Conservation (phyloP, 2,797 vertebrate species). For the Dipus sagitta region DNA sequence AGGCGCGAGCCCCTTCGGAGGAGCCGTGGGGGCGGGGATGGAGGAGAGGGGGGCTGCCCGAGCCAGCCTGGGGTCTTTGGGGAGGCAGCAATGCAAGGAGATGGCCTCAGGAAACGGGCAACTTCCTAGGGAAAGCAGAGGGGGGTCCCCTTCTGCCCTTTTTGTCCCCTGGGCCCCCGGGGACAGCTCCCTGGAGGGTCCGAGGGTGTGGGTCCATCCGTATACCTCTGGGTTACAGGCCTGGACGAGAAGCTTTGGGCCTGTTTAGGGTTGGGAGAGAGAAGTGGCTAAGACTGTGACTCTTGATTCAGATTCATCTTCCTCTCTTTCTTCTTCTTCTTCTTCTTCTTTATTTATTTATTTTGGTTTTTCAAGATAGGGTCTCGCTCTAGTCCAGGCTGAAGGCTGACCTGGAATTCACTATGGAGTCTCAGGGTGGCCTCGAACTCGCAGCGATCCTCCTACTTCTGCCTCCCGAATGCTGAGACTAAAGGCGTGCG, state of each 20-base stretch:
- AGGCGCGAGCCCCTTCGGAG: constrained; percentile 78
- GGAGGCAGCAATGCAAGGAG: constrained; percentile 32
- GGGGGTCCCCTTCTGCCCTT: neutral
- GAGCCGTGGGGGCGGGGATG: constrained; percentile 25
- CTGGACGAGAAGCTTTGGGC: neutral
- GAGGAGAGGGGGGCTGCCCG: constrained; percentile 1
- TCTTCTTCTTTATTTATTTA: too few relatives aligned
- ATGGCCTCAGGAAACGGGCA: constrained; percentile 30
- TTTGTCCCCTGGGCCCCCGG: neutral
- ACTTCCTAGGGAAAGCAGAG: constrained; percentile 8
- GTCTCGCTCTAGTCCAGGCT: too few relatives aligned
- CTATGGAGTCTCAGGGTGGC: too few relatives aligned
- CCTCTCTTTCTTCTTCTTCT: neutral
- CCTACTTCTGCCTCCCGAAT: too few relatives aligned
- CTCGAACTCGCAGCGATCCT: too few relatives aligned
- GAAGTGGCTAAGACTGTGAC: neutral
- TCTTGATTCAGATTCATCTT: neutral
- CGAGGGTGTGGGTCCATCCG: neutral
- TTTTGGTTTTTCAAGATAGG: too few relatives aligned
- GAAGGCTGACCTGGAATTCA: too few relatives aligned
- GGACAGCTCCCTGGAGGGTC: neutral
- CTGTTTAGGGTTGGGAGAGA: neutral
- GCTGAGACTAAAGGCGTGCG: too few relatives aligned
- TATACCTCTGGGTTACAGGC: neutral
- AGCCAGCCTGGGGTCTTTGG: constrained; percentile 58